Evolutionary conservation across 2,797 vertebrate species (phyloP).

Genomic region (Sphenodon punctatus): DNA sequence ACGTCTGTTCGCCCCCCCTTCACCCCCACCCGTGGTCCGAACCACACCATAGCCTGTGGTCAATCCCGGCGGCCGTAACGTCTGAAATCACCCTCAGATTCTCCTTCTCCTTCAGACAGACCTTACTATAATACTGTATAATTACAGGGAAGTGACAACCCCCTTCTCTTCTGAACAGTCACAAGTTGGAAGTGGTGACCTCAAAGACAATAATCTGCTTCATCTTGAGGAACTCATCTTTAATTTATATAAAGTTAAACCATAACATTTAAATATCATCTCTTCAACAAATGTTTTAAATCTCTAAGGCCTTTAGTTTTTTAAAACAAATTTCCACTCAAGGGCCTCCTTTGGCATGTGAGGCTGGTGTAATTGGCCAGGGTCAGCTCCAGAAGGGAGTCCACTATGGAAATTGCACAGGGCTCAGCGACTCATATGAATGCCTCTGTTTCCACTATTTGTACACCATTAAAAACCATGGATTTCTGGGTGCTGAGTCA

Average conservation of each 20-base stretch:
- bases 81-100: background rate
- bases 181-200: background rate
- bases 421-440: too few relatives aligned
- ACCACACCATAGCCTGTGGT: too few relatives aligned
- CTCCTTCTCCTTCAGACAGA: background rate
- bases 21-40: too few relatives aligned
- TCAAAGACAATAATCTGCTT: background rate
- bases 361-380: too few relatives aligned
- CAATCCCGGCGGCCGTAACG: too few relatives aligned
- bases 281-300: too few relatives aligned
- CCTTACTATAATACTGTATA: background rate
- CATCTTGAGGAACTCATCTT: background rate
- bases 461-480: too few relatives aligned
- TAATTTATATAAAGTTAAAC: background rate
- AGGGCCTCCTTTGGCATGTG: too few relatives aligned
- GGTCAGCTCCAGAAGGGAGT: too few relatives aligned
- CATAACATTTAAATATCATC: background rate
- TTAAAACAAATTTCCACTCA: background rate
- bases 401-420: too few relatives aligned
- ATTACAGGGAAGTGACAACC: background rate
- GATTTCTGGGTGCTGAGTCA: conserved; percentile 7
- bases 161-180: background rate
- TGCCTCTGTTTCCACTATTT: too few relatives aligned
- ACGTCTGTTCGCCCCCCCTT: too few relatives aligned
- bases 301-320: background rate